These are phyloP conservation scores for Dasypus novemcinctus DNA, from an alignment of 2,113 vertebrate species.

Conservation along the genomic window DNA sequence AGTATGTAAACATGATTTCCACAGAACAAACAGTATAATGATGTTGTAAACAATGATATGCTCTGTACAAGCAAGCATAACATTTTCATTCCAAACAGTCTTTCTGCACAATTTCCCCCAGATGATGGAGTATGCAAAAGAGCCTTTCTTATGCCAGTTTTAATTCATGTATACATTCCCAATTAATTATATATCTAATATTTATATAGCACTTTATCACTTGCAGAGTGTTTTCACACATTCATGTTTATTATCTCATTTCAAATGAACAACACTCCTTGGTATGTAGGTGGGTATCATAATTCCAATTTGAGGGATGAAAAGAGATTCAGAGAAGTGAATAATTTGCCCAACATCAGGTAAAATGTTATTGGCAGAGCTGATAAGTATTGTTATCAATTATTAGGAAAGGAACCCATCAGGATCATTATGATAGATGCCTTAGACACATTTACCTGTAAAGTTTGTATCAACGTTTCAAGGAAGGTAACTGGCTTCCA, in stretches of 20 bases:
- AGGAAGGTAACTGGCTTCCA: not conserved
- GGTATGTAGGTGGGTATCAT: not conserved
- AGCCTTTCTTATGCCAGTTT: not conserved
- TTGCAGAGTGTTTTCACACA: not conserved
- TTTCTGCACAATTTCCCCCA: not conserved
- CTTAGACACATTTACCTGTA: not conserved
- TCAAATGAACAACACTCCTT: not conserved
- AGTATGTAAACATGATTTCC: not conserved
- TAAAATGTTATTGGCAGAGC: not conserved
- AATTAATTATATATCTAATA: slow-evolving; percentile 37
- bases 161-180: slow-evolving; percentile 1
- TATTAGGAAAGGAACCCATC: not conserved
- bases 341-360: not conserved
- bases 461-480: not conserved
- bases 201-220: not conserved
- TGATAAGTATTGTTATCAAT: not conserved
- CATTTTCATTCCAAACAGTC: not conserved
- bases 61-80: not conserved
- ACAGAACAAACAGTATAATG: not conserved
- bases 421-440: not conserved
- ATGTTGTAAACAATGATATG: not conserved
- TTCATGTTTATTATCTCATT: slow-evolving; percentile 2
- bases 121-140: not conserved
- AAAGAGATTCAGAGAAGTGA: not conserved
- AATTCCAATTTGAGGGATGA: not conserved